phyloP scores from a whole-genome alignment of 2,113 vertebrate genomes.

The Tragelaphus buxtoni region DNA sequence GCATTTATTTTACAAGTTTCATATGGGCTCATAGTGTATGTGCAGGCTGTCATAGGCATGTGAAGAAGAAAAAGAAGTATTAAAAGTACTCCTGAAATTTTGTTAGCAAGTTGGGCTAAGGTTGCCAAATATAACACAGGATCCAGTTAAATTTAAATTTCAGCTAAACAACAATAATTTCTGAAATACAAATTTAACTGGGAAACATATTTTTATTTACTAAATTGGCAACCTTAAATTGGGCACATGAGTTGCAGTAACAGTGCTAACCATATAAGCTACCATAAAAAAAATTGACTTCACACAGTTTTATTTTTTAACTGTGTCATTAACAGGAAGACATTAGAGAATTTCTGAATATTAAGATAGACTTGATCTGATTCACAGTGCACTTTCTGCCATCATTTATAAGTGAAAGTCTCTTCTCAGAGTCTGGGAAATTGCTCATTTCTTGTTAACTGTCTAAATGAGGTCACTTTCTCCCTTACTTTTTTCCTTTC shows the following conservation, averaged over 20 bases:
- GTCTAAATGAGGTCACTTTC: not conserved
- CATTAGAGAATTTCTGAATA: not conserved
- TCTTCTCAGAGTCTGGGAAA: not conserved
- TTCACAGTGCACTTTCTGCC: not conserved
- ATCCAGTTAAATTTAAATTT: not conserved
- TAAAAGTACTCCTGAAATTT: not conserved
- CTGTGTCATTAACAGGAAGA: not conserved
- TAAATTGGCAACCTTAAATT: not conserved
- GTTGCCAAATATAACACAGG: not conserved
- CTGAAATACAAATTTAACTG: not conserved
- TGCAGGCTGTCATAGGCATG: accelerated
- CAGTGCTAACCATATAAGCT: not conserved
- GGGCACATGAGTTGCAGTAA: not conserved
- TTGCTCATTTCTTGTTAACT: not conserved
- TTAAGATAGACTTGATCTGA: not conserved
- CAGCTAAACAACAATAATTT: not conserved
- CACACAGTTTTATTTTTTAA: not conserved
- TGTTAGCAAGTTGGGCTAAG: accelerated
- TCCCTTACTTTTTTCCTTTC: not conserved
- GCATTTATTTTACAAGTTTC: not conserved
- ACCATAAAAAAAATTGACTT: not conserved
- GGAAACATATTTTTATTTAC: not conserved
- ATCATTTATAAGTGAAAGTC: not conserved
- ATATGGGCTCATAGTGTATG: not conserved
- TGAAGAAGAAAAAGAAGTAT: not conserved